Conservation (phyloP, 1,140 invertebrate species). For the Gryllus bimaculatus region DNA sequence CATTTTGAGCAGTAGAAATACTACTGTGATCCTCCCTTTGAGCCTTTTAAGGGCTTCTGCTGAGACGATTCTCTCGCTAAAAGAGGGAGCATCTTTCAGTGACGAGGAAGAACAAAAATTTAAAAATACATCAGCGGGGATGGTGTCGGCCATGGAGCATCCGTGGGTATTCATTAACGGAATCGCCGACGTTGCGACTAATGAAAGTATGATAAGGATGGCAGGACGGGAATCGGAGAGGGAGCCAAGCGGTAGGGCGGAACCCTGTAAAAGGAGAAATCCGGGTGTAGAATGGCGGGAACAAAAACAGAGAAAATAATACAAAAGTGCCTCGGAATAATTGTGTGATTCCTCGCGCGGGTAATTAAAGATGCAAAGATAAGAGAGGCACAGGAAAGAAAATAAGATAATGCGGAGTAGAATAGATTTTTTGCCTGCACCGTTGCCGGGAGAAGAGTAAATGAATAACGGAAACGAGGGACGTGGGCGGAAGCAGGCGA, state of each 20-base stretch:
- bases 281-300: not conserved
- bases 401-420: not conserved
- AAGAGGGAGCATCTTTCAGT: too few species aligned
- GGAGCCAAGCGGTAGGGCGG: not conserved
- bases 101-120: too few species aligned
- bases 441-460: not conserved
- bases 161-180: not conserved
- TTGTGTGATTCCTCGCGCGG: not conserved
- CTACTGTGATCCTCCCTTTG: too few species aligned
- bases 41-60: too few species aligned
- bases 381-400: not conserved
- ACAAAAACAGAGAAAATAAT: not conserved
- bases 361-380: not conserved
- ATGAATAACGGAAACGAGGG: not conserved
- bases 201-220: conserved; percentile 1
- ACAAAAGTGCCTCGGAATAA: not conserved
- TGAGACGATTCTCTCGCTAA: too few species aligned
- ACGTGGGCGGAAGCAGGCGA: not conserved
- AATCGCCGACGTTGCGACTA: not conserved
- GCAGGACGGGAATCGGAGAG: not conserved
- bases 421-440: not conserved
- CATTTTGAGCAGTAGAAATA: too few species aligned
- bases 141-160: not conserved
- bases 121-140: too few species aligned
- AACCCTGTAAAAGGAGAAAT: not conserved